A percentile compares a stretch with the other conserved stretches of the same genome.
These are phyloP conservation scores for Tachina lurida DNA, from an alignment of 2,888 invertebrate genomes.

Conservation along the genomic window DNA sequence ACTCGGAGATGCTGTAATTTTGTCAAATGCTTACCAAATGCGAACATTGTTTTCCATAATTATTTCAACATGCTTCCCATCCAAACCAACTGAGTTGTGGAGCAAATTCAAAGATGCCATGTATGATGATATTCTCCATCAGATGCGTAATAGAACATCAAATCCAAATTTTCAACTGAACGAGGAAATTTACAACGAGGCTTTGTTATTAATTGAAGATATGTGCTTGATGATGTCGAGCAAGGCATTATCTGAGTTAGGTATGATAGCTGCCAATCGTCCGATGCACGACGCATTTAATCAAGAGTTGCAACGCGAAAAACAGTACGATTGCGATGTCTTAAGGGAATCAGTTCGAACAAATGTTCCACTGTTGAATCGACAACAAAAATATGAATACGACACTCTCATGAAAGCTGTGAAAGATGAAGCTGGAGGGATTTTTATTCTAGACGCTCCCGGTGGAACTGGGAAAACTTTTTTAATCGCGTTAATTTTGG, in stretches of 20 bases:
- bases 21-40: neutral
- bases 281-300: slow-evolving; percentile 58
- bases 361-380: slow-evolving; percentile 56
- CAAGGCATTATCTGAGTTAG: slow-evolving; percentile 56
- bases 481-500: too few species aligned
- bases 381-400: slow-evolving; percentile 20
- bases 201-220: slow-evolving; percentile 58
- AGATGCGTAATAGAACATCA: too few species aligned
- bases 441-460: too few species aligned
- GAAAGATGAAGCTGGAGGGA: too few species aligned
- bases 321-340: slow-evolving; percentile 51
- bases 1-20: too few species aligned
- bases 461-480: too few species aligned
- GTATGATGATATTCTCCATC: too few species aligned
- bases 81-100: neutral
- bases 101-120: neutral
- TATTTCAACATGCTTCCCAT: too few species aligned
- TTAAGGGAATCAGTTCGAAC: slow-evolving; percentile 47
- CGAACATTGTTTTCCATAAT: neutral
- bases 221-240: slow-evolving; percentile 61
- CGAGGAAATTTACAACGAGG: slow-evolving; percentile 59
- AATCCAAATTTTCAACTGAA: neutral
- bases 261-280: slow-evolving; percentile 60
- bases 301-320: slow-evolving; percentile 57
- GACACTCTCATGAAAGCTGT: neutral